phyloP scores from a whole-genome alignment of 2,797 vertebrate species.

The Ctenochaetus hawaiiensis region DNA sequence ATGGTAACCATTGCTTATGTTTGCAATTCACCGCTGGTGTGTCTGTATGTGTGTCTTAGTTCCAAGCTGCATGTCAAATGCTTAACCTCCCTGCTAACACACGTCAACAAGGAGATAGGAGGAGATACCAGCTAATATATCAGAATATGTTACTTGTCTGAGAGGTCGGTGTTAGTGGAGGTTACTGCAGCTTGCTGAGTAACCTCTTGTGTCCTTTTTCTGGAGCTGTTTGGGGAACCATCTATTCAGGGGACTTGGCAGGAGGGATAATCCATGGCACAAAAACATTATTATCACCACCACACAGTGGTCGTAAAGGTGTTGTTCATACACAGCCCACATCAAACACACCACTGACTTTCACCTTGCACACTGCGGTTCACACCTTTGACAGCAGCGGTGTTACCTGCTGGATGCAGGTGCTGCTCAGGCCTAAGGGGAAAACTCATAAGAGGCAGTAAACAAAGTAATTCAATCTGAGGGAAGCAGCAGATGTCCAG shows the following conservation, averaged over 20 bases:
- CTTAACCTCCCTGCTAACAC: constrained; percentile 34
- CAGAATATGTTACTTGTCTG: not conserved
- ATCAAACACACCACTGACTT: not conserved
- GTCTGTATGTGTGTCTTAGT: constrained; percentile 40
- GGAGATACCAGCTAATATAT: not conserved
- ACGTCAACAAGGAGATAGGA: constrained; percentile 10
- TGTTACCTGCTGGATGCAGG: constrained; percentile 31
- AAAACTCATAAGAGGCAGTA: constrained; percentile 56
- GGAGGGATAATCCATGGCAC: not conserved
- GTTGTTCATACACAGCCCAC: not conserved
- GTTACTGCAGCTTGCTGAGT: not conserved
- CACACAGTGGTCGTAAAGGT: not conserved
- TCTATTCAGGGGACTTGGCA: not conserved
- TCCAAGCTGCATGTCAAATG: constrained; percentile 40
- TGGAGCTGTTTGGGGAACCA: not conserved
- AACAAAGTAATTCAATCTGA: constrained; percentile 55
- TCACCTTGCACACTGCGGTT: constrained; percentile 5
- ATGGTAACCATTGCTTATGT: constrained; percentile 64
- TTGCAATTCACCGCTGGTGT: constrained; percentile 42
- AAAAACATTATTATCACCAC: constrained; percentile 6
- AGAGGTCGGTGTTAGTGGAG: not conserved
- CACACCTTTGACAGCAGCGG: constrained; percentile 29
- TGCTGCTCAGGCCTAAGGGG: constrained; percentile 12
- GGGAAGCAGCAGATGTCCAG: constrained; percentile 43
- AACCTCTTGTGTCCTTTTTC: not conserved